Conservation (phyloP, 2,113 vertebrate genomes). For the Centrocercus urophasianus region DNA sequence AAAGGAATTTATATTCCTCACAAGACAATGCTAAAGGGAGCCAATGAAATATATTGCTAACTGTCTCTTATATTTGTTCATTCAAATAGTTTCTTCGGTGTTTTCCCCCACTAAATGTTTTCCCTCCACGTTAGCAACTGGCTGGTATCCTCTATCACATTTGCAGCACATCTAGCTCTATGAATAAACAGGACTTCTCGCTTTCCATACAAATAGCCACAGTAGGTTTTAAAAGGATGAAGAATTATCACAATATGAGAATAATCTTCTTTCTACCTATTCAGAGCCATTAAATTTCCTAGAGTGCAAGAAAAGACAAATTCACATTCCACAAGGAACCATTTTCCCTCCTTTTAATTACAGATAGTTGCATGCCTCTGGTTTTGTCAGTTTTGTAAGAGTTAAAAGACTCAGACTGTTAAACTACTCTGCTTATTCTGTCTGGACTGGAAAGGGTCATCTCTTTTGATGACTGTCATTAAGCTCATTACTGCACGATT, state of each 20-base stretch:
- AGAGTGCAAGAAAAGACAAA: background rate
- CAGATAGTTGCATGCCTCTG: background rate
- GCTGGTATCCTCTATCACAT: background rate
- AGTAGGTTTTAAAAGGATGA: background rate
- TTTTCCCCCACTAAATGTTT: background rate
- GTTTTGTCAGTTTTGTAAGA: background rate
- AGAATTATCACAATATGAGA: background rate
- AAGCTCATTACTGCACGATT: conserved; percentile 12
- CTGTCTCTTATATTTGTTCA: background rate
- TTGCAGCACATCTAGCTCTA: background rate
- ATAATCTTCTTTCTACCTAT: background rate
- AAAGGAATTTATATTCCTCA: background rate
- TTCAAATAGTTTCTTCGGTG: background rate
- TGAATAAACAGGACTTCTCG: background rate
- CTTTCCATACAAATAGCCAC: background rate
- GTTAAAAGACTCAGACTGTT: background rate
- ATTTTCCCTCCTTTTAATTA: background rate
- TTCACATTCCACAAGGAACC: background rate
- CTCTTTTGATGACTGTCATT: background rate
- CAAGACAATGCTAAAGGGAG: background rate
- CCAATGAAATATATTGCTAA: background rate
- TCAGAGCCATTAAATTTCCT: conserved; percentile 16
- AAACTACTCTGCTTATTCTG: background rate
- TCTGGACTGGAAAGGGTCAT: conserved; percentile 12
- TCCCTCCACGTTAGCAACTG: background rate